These are phyloP conservation scores for Noturus placidus DNA, from an alignment of 2,113 vertebrate species.

Conservation along the genomic window DNA sequence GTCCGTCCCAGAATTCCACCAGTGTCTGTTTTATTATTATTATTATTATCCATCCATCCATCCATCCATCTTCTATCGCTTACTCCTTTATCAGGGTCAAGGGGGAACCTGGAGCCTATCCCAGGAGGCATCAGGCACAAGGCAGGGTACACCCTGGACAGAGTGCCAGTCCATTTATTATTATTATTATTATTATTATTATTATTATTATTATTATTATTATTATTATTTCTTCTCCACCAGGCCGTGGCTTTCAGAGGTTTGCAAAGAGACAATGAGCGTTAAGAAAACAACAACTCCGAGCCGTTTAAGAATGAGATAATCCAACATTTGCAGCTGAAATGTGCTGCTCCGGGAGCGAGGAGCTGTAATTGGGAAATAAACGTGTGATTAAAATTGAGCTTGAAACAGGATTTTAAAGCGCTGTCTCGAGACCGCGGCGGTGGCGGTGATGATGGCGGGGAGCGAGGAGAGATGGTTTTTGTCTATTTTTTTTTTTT, in stretches of 20 bases:
- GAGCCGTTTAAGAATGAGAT: background rate
- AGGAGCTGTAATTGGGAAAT: slow-evolving; percentile 23
- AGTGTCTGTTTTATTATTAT: background rate
- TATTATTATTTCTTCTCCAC: background rate
- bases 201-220: background rate
- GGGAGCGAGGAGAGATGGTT: background rate
- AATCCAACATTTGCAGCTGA: background rate
- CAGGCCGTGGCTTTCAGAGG: background rate
- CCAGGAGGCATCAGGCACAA: no score
- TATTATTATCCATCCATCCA: no score
- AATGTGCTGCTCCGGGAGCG: slow-evolving; percentile 1
- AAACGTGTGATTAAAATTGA: slow-evolving; percentile 26
- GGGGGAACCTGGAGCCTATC: no score
- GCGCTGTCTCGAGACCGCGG: background rate
- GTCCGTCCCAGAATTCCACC: background rate
- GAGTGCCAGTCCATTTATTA: no score
- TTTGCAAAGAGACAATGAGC: background rate
- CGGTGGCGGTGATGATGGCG: background rate
- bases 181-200: background rate
- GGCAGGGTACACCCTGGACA: no score
- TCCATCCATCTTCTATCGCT: no score
- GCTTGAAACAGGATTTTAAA: slow-evolving; percentile 34
- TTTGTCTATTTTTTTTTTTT: background rate
- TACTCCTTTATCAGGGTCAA: no score
- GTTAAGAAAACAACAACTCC: background rate